Percentiles rank a stretch among this genome's conserved stretches.
phyloP scores from a whole-genome alignment of 2,888 invertebrate species.

The Diarsia brunnea region DNA sequence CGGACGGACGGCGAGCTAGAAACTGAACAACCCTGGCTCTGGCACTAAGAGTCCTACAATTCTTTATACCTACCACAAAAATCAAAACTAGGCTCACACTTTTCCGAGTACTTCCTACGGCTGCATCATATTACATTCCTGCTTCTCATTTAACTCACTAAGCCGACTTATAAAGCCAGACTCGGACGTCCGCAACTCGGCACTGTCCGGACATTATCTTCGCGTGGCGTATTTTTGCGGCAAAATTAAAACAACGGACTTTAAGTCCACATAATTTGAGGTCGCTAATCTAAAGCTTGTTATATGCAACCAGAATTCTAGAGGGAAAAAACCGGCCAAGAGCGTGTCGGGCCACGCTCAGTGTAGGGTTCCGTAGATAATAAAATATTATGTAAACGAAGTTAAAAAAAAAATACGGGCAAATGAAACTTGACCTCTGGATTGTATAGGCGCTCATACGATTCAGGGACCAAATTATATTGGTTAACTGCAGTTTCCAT shows the following conservation, averaged over 20 bases:
- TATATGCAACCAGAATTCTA: conserved; percentile 25
- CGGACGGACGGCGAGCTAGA: too few relatives aligned
- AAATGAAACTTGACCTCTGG: too few relatives aligned
- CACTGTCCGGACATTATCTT: conserved; percentile 46
- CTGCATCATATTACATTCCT: conserved; percentile 27
- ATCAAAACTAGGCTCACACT: background rate
- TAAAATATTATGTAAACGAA: too few relatives aligned
- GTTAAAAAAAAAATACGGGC: too few relatives aligned
- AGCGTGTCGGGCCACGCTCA: too few relatives aligned
- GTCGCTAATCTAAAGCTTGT: conserved; percentile 52
- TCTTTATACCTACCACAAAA: background rate
- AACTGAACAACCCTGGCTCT: background rate
- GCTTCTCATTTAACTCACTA: conserved; percentile 43
- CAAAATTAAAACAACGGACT: conserved; percentile 49
- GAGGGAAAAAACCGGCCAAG: too few relatives aligned
- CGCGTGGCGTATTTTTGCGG: conserved; percentile 53
- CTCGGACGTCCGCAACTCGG: conserved; percentile 26
- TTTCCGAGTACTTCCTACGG: background rate
- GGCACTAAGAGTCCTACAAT: background rate
- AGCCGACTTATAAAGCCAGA: conserved; percentile 48
- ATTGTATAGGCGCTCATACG: too few relatives aligned
- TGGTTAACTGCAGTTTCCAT: too few relatives aligned
- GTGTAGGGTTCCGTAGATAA: too few relatives aligned
- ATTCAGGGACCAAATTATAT: too few relatives aligned
- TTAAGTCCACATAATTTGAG: conserved; percentile 58